A percentile compares a stretch with the other conserved stretches of the same genome.
These are phyloP conservation scores for Bufotes viridis DNA, from an alignment of 2,797 vertebrate species.

Conservation along the genomic window DNA sequence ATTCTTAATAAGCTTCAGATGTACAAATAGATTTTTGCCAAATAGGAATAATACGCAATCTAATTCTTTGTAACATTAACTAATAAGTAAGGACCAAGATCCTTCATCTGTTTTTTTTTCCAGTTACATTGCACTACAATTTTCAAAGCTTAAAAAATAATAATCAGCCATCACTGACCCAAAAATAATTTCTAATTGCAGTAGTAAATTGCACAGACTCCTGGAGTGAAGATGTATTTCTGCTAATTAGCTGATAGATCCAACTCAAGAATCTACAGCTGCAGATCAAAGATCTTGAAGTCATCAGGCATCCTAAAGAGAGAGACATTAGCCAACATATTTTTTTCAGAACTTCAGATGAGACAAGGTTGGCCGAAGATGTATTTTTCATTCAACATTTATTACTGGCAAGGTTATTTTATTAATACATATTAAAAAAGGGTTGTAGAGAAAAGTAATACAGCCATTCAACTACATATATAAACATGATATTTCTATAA, in stretches of 20 bases:
- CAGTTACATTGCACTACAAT: background rate
- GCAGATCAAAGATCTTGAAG: conserved; percentile 47
- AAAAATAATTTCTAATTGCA: conserved; percentile 55
- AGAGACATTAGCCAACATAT: conserved; percentile 28
- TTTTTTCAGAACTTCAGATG: conserved; percentile 1
- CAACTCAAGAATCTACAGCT: conserved; percentile 37
- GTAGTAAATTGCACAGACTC: conserved; percentile 40
- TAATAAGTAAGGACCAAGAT: background rate
- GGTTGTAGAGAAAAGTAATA: background rate
- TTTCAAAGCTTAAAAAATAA: conserved; percentile 46
- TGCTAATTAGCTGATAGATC: conserved; percentile 51
- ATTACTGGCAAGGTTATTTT: background rate
- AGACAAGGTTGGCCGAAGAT: conserved; percentile 12
- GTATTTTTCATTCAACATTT: background rate
- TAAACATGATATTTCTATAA: background rate
- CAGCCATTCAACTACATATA: background rate
- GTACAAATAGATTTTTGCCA: conserved; percentile 4
- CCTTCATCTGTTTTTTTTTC: conserved; percentile 8
- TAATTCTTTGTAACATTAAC: background rate
- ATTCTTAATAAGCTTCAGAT: background rate
- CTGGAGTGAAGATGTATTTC: conserved; percentile 46
- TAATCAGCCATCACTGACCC: conserved; percentile 53
- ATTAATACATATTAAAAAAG: background rate
- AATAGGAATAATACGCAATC: background rate
- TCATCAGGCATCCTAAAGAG: conserved; percentile 16